These are phyloP conservation scores for Ptilodon capucinus DNA, from an alignment of 2,888 invertebrate genomes.

Conservation along the genomic window DNA sequence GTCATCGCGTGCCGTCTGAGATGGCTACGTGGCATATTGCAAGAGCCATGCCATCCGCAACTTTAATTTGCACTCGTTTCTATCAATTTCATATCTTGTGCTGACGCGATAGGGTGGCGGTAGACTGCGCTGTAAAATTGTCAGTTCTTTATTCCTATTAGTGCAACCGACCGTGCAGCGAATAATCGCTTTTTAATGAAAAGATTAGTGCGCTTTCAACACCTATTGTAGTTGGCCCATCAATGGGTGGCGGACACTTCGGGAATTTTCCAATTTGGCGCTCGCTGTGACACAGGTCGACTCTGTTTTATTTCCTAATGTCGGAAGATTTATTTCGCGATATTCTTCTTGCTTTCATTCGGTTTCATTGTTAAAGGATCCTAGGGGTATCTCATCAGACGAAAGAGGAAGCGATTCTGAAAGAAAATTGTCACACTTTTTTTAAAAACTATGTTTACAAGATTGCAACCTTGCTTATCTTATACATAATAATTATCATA, in stretches of 20 bases:
- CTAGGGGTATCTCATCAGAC: neutral
- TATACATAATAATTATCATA: too few relatives aligned
- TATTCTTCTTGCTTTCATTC: conserved; percentile 22
- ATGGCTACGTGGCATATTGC: conserved; percentile 65
- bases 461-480: too few relatives aligned
- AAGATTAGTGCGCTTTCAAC: conserved; percentile 73
- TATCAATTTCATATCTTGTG: conserved; percentile 38
- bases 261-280: conserved; percentile 74
- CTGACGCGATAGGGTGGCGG: conserved; percentile 27
- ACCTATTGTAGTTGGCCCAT: conserved; percentile 61
- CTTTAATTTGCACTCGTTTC: conserved; percentile 12
- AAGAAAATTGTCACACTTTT: neutral
- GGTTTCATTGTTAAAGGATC: conserved; percentile 9
- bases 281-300: conserved; percentile 44
- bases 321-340: conserved; percentile 30
- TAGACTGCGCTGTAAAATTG: conserved; percentile 26
- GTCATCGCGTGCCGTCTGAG: conserved; percentile 65
- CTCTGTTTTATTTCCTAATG: conserved; percentile 32
- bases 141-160: conserved; percentile 70
- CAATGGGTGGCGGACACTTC: conserved; percentile 68
- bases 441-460: too few relatives aligned
- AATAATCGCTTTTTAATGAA: conserved; percentile 82
- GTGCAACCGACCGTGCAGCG: conserved; percentile 75
- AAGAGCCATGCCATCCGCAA: conserved; percentile 41
- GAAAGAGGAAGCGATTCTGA: neutral